These are phyloP conservation scores for Sylvia atricapilla DNA, from an alignment of 2,113 vertebrate species.

Conservation along the genomic window DNA sequence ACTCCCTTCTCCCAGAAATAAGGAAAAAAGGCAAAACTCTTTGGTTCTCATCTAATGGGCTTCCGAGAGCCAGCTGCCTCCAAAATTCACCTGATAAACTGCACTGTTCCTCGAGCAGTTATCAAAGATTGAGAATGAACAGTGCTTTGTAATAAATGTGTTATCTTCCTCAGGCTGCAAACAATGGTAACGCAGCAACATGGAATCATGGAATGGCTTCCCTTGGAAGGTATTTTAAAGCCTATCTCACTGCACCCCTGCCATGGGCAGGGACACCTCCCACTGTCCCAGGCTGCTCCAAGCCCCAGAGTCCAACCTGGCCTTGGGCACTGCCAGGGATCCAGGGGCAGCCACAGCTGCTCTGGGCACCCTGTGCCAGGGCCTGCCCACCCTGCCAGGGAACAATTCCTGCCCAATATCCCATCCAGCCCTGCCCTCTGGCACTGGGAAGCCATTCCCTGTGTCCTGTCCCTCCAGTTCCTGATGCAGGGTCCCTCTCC, in stretches of 20 bases:
- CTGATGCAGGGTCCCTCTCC: too few species aligned
- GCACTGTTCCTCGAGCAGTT: background rate
- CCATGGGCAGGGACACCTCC: background rate
- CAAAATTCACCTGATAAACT: background rate
- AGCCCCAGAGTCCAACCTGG: background rate
- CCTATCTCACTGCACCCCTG: accelerated
- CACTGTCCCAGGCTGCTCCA: background rate
- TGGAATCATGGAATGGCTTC: background rate
- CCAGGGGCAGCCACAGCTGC: too few species aligned
- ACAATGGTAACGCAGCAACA: background rate
- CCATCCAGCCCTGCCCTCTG: background rate
- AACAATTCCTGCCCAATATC: background rate
- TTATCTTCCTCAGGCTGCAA: background rate
- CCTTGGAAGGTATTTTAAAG: background rate
- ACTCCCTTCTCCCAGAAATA: background rate
- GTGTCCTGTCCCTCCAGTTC: too few species aligned
- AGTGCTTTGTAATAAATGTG: background rate
- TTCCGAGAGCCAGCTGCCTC: background rate
- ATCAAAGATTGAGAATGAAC: background rate
- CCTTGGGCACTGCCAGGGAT: background rate
- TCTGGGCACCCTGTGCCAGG: too few species aligned
- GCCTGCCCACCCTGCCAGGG: background rate
- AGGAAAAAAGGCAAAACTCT: background rate
- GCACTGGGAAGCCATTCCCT: background rate
- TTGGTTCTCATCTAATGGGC: background rate